Conservation (phyloP, 2,797 vertebrate genomes). For the Australoheros facetus region DNA sequence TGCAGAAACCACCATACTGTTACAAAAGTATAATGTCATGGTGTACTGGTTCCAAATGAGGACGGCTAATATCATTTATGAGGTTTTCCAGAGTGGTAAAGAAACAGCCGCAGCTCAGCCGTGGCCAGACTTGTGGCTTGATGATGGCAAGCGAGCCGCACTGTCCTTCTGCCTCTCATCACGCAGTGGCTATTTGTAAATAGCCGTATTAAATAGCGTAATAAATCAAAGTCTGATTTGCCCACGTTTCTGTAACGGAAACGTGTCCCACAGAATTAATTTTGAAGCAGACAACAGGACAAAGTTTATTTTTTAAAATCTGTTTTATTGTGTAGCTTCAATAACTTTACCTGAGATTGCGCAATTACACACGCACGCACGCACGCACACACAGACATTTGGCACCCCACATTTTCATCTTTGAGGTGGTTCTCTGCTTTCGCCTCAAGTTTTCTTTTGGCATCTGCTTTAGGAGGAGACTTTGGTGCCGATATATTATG, state of each 20-base stretch:
- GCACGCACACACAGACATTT: slow-evolving; percentile 5
- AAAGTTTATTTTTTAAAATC: not conserved
- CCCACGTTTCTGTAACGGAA: slow-evolving; percentile 28
- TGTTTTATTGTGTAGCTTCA: not conserved
- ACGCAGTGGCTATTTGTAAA: slow-evolving; percentile 50
- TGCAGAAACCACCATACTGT: slow-evolving; percentile 56
- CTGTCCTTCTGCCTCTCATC: slow-evolving; percentile 51
- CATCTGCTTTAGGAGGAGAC: slow-evolving; percentile 21
- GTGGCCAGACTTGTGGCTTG: slow-evolving; percentile 43
- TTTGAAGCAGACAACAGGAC: slow-evolving; percentile 1
- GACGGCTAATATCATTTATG: slow-evolving; percentile 48
- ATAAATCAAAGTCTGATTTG: slow-evolving; percentile 52
- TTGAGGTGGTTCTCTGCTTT: not conserved
- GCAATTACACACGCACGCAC: not conserved
- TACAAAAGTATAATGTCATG: slow-evolving; percentile 57
- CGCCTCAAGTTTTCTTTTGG: slow-evolving; percentile 19
- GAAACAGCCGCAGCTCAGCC: slow-evolving; percentile 45
- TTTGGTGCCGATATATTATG: slow-evolving; percentile 15
- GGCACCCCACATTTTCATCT: slow-evolving; percentile 7
- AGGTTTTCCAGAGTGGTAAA: slow-evolving; percentile 61
- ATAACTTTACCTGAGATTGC: not conserved
- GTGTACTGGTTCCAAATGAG: slow-evolving; percentile 54
- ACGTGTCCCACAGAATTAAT: slow-evolving; percentile 30
- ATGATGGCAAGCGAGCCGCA: slow-evolving; percentile 6
- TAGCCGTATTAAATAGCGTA: not conserved